Base-by-base conservation (phyloP, 1,140 invertebrate species). In the Aphelenchoides besseyi region DNA sequence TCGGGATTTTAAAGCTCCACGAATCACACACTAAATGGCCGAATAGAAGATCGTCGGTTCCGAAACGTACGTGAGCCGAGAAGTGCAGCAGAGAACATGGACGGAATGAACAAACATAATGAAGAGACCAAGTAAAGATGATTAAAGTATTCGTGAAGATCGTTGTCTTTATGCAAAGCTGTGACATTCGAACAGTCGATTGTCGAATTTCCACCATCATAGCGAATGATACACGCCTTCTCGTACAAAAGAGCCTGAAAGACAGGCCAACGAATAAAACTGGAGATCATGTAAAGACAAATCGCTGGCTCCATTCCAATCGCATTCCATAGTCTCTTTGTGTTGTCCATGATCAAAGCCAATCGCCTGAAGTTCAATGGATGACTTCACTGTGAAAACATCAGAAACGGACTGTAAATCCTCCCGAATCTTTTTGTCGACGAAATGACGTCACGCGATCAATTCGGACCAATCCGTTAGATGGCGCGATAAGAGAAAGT, bases 161-260 rank as follows among this genome's bases (percentile, higher is more conserved):
- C 69, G 29, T 68, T 59, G 70, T 80, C 76, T 9, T 66, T 36
- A 32, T 75, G 66, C 3, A 79, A 66, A 28, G 62, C 55, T 52
- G 48, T 61, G 3, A 80, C 33, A 61, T 79, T 68, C 8, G 55
- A 36, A 61, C 79, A 81, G 32, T 68, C 70, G 59, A 37, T 68
- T 26, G 30, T 3, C 35, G 76, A 73, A 23, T 74, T 28, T 41
- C 23, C 23, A 23, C 28, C 72, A 30, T 73, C 18, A 59, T 72
- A 79, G 16, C 63, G 63, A 8, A 53, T 16, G 3, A 74, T 23
- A 64, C 79, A 80, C 16, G 72, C 71, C 37, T 80, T 80, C 62
- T 80, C 79, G 68, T 75, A 80, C 18, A 80, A 61, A 52, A 80
- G 52, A 26, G 73, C 67, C 52, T 80, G 72, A 68, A 81, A 78